Percentiles rank a stretch among this genome's conserved stretches.
phyloP scores from a whole-genome alignment of 2,113 vertebrate species.

The Casuarius casuarius region DNA sequence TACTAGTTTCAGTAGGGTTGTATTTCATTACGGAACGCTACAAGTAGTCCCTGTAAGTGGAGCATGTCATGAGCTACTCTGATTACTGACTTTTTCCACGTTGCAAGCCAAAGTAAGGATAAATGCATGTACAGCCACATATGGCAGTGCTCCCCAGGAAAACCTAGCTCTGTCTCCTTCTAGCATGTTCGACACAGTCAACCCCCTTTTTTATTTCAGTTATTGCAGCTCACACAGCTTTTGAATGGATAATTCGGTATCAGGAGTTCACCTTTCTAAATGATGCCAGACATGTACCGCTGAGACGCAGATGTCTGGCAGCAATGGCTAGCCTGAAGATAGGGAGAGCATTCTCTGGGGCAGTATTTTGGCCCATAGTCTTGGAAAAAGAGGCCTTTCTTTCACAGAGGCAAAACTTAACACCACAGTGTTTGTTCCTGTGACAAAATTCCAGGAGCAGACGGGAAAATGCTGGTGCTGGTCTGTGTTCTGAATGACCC shows the following conservation, averaged over 20 bases:
- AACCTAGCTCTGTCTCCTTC: not conserved
- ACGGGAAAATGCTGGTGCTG: not conserved
- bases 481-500: not conserved
- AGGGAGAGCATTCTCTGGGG: not conserved
- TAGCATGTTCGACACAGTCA: not conserved
- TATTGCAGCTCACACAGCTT: not conserved
- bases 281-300: not conserved
- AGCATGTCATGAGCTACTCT: not conserved
- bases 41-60: not conserved
- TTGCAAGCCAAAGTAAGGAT: slow-evolving; percentile 38
- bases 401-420: not conserved
- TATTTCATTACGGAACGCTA: not conserved
- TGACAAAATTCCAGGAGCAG: slow-evolving; percentile 21
- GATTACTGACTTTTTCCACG: slow-evolving; percentile 44
- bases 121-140: slow-evolving; percentile 1
- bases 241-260: not conserved
- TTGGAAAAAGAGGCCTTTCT: not conserved
- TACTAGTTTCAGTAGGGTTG: not conserved
- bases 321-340: not conserved
- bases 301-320: not conserved
- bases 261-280: not conserved
- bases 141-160: slow-evolving; percentile 39
- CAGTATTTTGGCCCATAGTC: not conserved
- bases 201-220: not conserved
- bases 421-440: slow-evolving; percentile 7